A percentile compares a stretch with the other conserved stretches of the same genome.
Conservation (phyloP, 2,888 invertebrate species). For the Tetranychus piercei region DNA sequence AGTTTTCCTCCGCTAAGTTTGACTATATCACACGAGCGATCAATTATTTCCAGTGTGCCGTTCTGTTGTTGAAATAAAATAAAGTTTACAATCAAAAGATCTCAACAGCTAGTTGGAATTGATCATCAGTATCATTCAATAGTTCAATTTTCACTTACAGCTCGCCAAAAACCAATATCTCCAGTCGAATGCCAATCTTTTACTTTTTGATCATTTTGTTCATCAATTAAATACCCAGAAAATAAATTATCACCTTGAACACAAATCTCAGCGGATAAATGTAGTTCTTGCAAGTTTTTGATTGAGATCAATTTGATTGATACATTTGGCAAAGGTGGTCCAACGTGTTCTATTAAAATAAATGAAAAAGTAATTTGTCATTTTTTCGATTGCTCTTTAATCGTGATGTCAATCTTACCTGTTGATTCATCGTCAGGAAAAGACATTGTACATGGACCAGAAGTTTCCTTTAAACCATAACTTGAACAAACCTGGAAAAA, state of each 20-base stretch:
- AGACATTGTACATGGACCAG: constrained; percentile 7
- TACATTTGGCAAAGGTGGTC: not conserved
- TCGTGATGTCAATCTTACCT: not conserved
- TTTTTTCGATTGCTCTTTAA: not conserved
- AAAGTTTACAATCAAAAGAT: not conserved
- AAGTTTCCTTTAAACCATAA: not conserved
- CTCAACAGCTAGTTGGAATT: too few species aligned
- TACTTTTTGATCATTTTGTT: not conserved
- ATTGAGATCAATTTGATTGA: not conserved
- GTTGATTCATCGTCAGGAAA: not conserved
- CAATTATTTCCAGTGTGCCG: not conserved
- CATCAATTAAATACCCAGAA: not conserved
- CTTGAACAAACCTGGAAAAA: not conserved
- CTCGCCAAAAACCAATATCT: constrained; percentile 2
- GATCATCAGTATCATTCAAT: too few species aligned
- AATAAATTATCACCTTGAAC: not conserved
- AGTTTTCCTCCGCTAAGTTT: not conserved
- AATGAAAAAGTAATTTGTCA: not conserved
- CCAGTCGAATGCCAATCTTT: not conserved
- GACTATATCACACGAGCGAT: not conserved
- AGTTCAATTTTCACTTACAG: not conserved
- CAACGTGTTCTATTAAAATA: not conserved
- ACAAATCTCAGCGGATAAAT: not conserved
- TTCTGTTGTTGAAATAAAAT: not conserved
- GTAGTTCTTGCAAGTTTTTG: not conserved